Evolutionary conservation across 2,113 vertebrate species (phyloP).

Genomic region (Morone chrysops): DNA sequence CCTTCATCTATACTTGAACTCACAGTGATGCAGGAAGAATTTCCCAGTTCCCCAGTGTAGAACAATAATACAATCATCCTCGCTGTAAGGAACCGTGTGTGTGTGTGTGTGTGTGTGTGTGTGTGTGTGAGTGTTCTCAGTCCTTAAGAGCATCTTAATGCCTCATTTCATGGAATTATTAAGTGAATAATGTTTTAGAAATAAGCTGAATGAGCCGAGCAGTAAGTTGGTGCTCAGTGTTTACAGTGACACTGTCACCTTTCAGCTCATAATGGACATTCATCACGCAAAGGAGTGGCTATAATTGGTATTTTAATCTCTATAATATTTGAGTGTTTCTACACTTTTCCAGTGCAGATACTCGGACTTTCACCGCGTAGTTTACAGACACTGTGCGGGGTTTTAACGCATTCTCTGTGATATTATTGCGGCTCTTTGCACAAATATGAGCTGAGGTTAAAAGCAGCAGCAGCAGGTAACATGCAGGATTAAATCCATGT

Average conservation of each 20-base stretch:
- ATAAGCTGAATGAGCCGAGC: neutral
- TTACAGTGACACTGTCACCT: neutral
- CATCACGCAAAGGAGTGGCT: no score
- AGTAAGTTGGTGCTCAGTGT: neutral
- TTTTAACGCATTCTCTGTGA: neutral
- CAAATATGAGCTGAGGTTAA: neutral
- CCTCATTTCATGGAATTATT: neutral
- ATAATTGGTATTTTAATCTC: neutral
- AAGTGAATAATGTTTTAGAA: neutral
- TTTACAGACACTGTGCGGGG: neutral
- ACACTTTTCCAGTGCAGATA: rapidly evolving
- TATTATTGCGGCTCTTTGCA: conserved; percentile 5
- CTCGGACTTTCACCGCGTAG: neutral
- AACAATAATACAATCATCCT: neutral
- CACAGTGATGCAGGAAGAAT: conserved; percentile 36
- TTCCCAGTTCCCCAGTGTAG: neutral
- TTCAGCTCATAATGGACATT: neutral
- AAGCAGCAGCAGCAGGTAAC: conserved; percentile 22
- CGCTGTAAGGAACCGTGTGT: neutral
- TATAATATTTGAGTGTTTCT: neutral
- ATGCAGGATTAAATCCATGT: neutral
- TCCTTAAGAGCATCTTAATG: neutral
- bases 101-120: neutral
- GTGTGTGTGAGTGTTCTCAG: neutral
- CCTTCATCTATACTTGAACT: neutral